phyloP scores from a whole-genome alignment of 1,140 invertebrate species.

The Panagrolaimus sp. region DNA sequence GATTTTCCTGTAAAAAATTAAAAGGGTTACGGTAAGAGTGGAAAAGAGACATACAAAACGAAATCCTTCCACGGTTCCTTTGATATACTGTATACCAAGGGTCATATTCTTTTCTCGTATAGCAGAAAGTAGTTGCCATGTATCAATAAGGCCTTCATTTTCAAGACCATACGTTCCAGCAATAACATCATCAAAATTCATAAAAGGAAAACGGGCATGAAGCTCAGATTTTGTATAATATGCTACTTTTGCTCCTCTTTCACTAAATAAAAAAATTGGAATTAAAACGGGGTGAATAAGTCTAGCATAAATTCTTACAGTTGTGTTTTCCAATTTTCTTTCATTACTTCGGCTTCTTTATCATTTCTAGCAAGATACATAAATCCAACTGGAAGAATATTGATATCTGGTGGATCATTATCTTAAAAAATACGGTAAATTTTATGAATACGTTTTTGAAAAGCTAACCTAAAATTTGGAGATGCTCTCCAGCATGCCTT shows the following conservation, averaged over 20 bases:
- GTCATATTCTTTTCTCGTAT: conserved; percentile 72
- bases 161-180: conserved; percentile 62
- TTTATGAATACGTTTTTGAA: background rate
- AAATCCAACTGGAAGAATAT: conserved; percentile 80
- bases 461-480: conserved; percentile 66
- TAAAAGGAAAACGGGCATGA: conserved; percentile 77
- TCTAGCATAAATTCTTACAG: conserved; percentile 63
- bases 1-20: too few species aligned
- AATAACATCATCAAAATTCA: conserved; percentile 70
- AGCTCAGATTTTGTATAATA: conserved; percentile 68
- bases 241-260: conserved; percentile 71
- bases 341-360: conserved; percentile 67
- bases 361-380: conserved; percentile 74
- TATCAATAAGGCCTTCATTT: conserved; percentile 76
- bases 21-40: too few species aligned
- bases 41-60: too few species aligned
- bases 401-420: conserved; percentile 68
- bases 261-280: conserved; percentile 22
- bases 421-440: conserved; percentile 53
- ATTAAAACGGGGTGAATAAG: too few species aligned
- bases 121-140: conserved; percentile 72
- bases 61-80: conserved; percentile 41
- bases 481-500: conserved; percentile 70
- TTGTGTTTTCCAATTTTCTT: conserved; percentile 72
- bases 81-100: conserved; percentile 69